Base-by-base conservation (phyloP, 2,888 invertebrate species). In the Diabrotica balteata region DNA sequence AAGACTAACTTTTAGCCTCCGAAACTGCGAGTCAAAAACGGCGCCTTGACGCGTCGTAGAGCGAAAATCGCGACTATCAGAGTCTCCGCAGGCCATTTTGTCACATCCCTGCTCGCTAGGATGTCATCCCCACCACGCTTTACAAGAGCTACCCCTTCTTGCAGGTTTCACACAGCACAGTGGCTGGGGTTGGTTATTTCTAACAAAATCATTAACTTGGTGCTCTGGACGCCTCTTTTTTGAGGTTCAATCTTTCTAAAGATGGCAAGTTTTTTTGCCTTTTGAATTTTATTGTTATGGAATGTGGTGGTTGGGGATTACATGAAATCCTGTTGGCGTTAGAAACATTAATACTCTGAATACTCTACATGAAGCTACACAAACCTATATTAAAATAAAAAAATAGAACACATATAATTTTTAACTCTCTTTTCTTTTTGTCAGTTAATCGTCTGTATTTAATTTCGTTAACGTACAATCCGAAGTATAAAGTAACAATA, bases 81-180 rank as follows among this genome's bases (percentile, higher is more conserved):
- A 81, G 81, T 81, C 81, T 77, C 78, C 85, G 84, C 84, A 85
- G 84, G 88, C 88, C 89, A 89, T 89, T 89, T 89, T 89, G 89
- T 89, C 85, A 85, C 83, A 81, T 82, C 83, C 82, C 82, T 80
- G 80, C 80, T 76, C 76, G 79, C 78, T 79, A 79, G 71, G 72
- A 80, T 79, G 80, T 81, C 82, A 81, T 79, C 81, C 83, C 82
- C 81, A 78, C 80, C 77, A 71, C 70, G 71, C 63, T 63, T 72
- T 63, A 55, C 75, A 72, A 77, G 77, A 77, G 76, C 79, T 78
- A 77, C 77, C 78, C 75, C 77, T 73, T 72, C 73, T 51, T 59
- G 53, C 65, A 57, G 60, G 55, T 63, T 46, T 53, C 55, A 59
- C 54, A 53, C 51, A 63, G 65, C 68, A 67, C 70, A 63, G 44